Base-by-base conservation (phyloP, 1,140 invertebrate species). In the Drosophila dunni region DNA sequence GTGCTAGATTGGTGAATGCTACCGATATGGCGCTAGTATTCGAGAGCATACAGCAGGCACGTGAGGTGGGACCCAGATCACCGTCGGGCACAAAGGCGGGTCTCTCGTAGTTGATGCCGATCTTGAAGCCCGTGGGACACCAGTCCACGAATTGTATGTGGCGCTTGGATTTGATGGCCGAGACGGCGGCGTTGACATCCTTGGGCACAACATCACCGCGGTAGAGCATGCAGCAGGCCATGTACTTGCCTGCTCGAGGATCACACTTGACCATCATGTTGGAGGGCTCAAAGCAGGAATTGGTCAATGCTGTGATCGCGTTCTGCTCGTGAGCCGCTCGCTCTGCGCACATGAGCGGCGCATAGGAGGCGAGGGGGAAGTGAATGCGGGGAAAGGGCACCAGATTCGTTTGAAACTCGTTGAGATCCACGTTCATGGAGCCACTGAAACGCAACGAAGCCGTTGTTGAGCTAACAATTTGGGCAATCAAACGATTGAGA, bases 261-360 rank as follows among this genome's bases (percentile, higher is more conserved):
- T 96, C 95, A 79, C 96, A 96, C 79, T 97, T 95, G 0, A 97
- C 95, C 96, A 97, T 97, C 92, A 97, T 96, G 90, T 96, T 96
- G 51, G 88, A 78, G n/a, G 96, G 94, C 77, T 97, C 96, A 74
- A 97, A 97, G 75, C 96, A 97, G 3, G 94, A 94, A 88, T 94
- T 96, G 38, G 97, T 97, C 42, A 97, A 94, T 66, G 96, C 95
- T 7, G 94, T 93, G 10, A 96, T 96, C 1, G 94, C 93, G 34
- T 95, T 92, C 44, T 95, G 94, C 64, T 97, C 96, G 69, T 97
- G 96, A 36, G 94, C 94, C 2, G 95, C 96, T 81, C 95, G 95
- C 11, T 95, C 94, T 0, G 95, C 94, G 4, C 95, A 94, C 56
- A 96, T 93, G 10, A 97, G 94, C 11, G 97, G 97, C 1, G 96